Evolutionary conservation across 1,140 invertebrate genomes (phyloP).

Genomic region (Eumaeus atala): DNA sequence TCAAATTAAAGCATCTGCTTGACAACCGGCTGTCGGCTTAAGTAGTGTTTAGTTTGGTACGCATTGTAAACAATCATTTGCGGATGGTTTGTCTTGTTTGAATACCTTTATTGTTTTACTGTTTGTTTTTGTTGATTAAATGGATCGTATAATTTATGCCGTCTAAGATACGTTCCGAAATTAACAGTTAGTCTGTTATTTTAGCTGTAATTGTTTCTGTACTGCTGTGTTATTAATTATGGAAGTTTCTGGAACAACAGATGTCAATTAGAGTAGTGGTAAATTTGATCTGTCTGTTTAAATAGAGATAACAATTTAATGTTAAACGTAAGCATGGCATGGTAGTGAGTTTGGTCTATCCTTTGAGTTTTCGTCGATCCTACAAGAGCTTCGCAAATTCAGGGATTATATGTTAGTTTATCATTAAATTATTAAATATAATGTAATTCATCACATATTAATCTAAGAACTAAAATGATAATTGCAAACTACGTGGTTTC

Average conservation of each 20-base stretch:
- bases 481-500: no score
- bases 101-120: conserved; percentile 52
- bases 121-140: conserved; percentile 38
- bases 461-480: no score
- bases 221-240: background rate
- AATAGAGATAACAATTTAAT: background rate
- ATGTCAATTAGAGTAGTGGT: background rate
- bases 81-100: conserved; percentile 48
- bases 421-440: no score
- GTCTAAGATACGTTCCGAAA: background rate
- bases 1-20: conserved; percentile 68
- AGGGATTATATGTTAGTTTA: no score
- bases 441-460: no score
- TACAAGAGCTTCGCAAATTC: no score
- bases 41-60: conserved; percentile 63
- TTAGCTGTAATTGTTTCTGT: conserved; percentile 5
- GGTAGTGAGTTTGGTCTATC: no score
- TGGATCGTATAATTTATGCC: conserved; percentile 31
- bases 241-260: background rate
- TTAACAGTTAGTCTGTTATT: background rate
- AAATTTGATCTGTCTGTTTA: background rate
- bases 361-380: no score
- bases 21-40: conserved; percentile 66
- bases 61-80: conserved; percentile 61
- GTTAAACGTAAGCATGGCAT: no score